Evolutionary conservation across 2,113 vertebrate genomes (phyloP).

Genomic region (Hassar affinis): DNA sequence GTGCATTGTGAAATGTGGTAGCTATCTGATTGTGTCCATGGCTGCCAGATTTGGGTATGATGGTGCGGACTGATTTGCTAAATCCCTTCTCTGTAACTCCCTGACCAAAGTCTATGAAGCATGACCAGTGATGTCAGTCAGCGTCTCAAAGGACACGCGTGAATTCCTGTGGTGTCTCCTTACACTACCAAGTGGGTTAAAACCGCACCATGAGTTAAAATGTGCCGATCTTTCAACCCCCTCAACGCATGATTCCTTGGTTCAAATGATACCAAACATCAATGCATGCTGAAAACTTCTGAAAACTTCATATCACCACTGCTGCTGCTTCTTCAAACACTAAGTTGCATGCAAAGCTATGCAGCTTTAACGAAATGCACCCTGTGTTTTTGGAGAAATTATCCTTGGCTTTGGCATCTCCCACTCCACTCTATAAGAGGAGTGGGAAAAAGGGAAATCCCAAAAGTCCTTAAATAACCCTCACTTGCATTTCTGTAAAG

Average conservation of each 20-base stretch:
- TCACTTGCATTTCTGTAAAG: conserved; percentile 26
- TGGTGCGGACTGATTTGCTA: conserved; percentile 45
- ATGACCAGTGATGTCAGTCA: conserved; percentile 5
- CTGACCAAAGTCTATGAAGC: conserved; percentile 35
- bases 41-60: conserved; percentile 55
- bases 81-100: conserved; percentile 29
- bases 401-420: background rate
- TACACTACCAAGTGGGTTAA: background rate
- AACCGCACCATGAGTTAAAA: background rate
- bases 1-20: background rate
- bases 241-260: background rate
- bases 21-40: background rate
- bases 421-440: background rate
- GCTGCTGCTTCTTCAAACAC: background rate
- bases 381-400: conserved; percentile 19
- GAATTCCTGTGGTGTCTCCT: background rate
- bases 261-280: background rate
- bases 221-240: background rate
- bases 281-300: no score
- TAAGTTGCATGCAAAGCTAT: background rate
- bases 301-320: background rate
- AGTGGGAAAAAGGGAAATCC: background rate
- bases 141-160: background rate
- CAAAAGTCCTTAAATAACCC: conserved; percentile 28
- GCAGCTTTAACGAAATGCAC: conserved; percentile 12